Evolutionary conservation across 2,113 vertebrate genomes (phyloP), one percentile per base, ranked within the genome.

Genomic region (Diadophis punctatus): DNA sequence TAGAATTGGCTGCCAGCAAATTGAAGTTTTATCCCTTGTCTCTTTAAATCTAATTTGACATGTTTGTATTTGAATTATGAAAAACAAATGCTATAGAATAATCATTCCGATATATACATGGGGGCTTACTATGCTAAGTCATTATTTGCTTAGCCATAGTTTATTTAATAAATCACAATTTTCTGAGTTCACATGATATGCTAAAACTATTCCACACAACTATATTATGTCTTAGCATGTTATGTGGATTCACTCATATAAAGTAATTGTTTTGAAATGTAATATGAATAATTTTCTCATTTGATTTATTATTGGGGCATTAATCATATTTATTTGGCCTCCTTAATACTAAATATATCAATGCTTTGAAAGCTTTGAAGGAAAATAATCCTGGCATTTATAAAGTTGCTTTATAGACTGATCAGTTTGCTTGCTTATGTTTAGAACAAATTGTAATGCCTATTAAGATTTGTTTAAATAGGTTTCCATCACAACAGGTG

Each of bases 401-500:
- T 87, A 68, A 96, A 95, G 93, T 94, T 97, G 94, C 95, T 93
- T 95, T 87, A 20, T 80, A 87, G 94, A 93, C 27, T 90, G 93
- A 93, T 95, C 90, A 93, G 94, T 94, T 95, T 96, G 92, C 95
- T 90, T 94, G 94, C 89, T 96, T 90, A 46, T 86, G 89, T 94
- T 96, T 96, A 95, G 94, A 96, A 94, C 91, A 95, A 95, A 95
- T 95, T 95, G 92, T 95, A 86, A 93, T 94, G 91, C 95, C 96
- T 97, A 94, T 97, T 97, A 96, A 97, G 97, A 97, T 97, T 98
- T 97, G 96, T 98, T 97, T 98, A 97, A 98, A 95, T 96, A 96
- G 96, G 93, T 97, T 97, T 97, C 96, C 88, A 96, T 97, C 97
- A 98, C 98, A 98, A 98, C 98, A 98, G 98, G 98, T 98, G 97